These are phyloP conservation scores for Cyrtorhinus lividipennis DNA, from an alignment of 1,140 invertebrate genomes.

Conservation along the genomic window DNA sequence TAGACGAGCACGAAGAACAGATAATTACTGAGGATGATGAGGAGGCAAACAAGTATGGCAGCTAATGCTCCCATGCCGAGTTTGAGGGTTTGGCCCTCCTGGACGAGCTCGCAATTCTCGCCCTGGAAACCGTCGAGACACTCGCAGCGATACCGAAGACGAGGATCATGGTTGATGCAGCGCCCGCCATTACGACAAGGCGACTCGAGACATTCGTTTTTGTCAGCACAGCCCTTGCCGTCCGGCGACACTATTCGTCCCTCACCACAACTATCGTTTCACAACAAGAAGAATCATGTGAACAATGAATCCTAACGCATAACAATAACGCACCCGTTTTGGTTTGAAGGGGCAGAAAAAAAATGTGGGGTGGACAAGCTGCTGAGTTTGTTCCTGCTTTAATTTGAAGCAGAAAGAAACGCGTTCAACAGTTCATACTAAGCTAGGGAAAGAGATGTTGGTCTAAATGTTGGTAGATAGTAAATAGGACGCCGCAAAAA, in stretches of 20 bases:
- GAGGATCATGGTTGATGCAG: slow-evolving; percentile 76
- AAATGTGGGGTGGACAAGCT: not conserved
- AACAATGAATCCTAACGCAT: too few relatives aligned
- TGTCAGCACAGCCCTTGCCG: slow-evolving; percentile 80
- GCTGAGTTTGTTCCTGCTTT: too few relatives aligned
- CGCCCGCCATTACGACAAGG: slow-evolving; percentile 81
- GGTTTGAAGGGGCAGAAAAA: not conserved
- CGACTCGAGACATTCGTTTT: slow-evolving; percentile 83
- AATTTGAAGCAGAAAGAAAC: too few relatives aligned
- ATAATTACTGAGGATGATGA: slow-evolving; percentile 82
- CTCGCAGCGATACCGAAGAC: slow-evolving; percentile 62
- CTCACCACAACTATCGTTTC: slow-evolving; percentile 61
- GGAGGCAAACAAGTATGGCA: slow-evolving; percentile 81
- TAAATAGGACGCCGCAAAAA: too few relatives aligned
- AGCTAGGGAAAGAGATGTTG: too few relatives aligned
- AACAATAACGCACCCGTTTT: too few relatives aligned
- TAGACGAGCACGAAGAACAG: not conserved
- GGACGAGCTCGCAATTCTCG: slow-evolving; percentile 80
- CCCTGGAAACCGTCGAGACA: slow-evolving; percentile 87
- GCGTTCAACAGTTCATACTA: too few relatives aligned
- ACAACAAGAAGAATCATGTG: not conserved
- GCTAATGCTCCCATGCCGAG: slow-evolving; percentile 86
- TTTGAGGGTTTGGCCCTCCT: slow-evolving; percentile 82
- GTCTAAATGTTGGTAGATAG: too few relatives aligned
- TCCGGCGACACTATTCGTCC: slow-evolving; percentile 75